Percentiles rank a stretch among this genome's conserved stretches.
Conservation (phyloP, 2,797 vertebrate species). For the Myotis planiceps region DNA sequence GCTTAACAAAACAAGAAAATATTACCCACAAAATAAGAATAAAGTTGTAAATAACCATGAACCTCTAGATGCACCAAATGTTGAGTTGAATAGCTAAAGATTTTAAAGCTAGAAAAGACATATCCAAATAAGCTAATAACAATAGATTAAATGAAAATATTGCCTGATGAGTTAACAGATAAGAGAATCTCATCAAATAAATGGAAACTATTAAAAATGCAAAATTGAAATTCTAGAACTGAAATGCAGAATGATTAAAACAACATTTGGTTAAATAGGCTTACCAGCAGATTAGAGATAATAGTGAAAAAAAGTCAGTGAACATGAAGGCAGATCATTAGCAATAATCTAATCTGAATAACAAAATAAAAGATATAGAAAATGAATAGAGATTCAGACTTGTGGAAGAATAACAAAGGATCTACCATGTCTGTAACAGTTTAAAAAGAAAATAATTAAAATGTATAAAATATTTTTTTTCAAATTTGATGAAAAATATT, state of each 20-base stretch:
- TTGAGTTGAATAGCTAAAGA: background rate
- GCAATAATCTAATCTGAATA: background rate
- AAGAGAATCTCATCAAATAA: background rate
- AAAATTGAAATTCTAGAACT: background rate
- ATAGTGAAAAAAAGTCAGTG: background rate
- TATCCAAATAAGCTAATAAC: background rate
- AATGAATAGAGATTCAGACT: background rate
- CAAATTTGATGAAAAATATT: background rate
- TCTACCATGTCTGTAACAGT: background rate
- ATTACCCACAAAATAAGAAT: background rate
- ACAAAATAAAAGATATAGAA: background rate
- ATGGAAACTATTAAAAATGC: background rate
- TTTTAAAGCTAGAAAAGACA: background rate
- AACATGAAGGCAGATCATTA: background rate
- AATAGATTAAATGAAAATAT: background rate
- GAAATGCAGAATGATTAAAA: background rate
- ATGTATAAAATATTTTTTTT: background rate
- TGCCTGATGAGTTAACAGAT: background rate
- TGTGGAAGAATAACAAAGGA: background rate
- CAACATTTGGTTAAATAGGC: background rate
- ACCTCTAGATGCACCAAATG: background rate
- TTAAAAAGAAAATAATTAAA: background rate
- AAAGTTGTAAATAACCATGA: background rate
- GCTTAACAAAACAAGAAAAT: background rate
- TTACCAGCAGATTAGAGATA: background rate